Evolutionary conservation across 2,888 invertebrate genomes (phyloP), one percentile per base, ranked within the genome.

Genomic region (Diarsia rubi): DNA sequence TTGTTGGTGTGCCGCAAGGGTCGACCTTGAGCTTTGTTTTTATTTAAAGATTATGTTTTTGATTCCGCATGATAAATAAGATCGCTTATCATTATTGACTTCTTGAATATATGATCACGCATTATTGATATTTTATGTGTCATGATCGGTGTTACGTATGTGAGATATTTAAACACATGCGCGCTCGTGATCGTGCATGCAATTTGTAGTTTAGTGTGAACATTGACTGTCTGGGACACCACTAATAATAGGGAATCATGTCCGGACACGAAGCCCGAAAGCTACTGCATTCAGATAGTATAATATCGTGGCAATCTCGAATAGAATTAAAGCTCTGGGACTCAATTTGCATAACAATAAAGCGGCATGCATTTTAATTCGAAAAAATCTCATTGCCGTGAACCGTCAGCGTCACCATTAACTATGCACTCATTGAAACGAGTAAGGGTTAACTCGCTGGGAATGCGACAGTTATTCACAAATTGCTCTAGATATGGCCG

Each of bases 401-500:
- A 78, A 75, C 84, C 78, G 83, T 78, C 77, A 64, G 72, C 73
- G 83, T 78, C 77, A 64, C 73, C 73, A 78, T 85, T 84, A 88
- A 92, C 91, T 91, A 91, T 92, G 90, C 87, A 84, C 76, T 88
- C 86, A 89, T 91, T 91, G 89, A 88, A 88, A 88, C 84, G 80
- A 84, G 82, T 86, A 83, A 89, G 87, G 90, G 90, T 89, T 86
- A 85, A 88, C 82, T 86, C 82, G 82, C 81, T 86, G 88, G 88
- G 86, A 89, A 88, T 88, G 86, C 87, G 88, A 86, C 88, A 88
- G 88, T 90, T 89, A 91, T 89, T 88, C 86, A 90, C 86, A 86
- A 93, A 93, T 92, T 92, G 92, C 79, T 90, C 90, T 91, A 90
- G 89, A 92, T 91, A 89, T 88, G 89, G 84, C 93, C 93, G 93